Percentiles rank a stretch among this genome's conserved stretches.
Evolutionary conservation across 2,113 vertebrate genomes (phyloP).

Genomic region (Ifrita kowaldi): DNA sequence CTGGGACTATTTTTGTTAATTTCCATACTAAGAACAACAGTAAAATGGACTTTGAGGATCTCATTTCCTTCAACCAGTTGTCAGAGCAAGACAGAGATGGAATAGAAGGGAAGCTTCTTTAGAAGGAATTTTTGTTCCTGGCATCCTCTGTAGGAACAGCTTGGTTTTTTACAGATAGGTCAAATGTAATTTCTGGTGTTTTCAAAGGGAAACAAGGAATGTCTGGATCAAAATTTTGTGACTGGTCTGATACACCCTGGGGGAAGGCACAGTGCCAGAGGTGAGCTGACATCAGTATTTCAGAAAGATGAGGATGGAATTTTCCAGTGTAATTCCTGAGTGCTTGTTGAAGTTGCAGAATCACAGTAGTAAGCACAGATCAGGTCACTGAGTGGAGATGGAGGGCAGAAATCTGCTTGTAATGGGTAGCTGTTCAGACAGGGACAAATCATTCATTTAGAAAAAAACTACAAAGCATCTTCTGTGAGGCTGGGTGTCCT

Average conservation of each 20-base stretch:
- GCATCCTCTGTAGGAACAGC: background rate
- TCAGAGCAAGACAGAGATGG: background rate
- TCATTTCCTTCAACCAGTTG: rapidly evolving
- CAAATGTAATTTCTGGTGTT: background rate
- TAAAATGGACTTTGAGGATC: background rate
- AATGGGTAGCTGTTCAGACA: background rate
- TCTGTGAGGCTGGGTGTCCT: background rate
- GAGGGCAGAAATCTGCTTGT: background rate
- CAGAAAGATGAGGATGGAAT: background rate
- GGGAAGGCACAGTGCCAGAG: background rate
- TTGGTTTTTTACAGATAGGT: background rate
- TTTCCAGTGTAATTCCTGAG: background rate
- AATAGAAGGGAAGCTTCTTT: background rate
- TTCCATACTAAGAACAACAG: background rate
- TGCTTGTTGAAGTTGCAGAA: background rate
- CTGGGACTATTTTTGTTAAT: background rate
- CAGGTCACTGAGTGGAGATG: background rate
- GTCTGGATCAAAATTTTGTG: background rate
- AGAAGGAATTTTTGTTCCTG: background rate
- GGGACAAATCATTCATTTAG: background rate
- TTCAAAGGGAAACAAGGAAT: background rate
- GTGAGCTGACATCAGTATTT: background rate
- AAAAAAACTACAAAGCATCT: background rate
- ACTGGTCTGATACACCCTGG: background rate
- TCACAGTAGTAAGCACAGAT: background rate